phyloP scores from a whole-genome alignment of 2,113 vertebrate species.

The Coracopsis vasa region DNA sequence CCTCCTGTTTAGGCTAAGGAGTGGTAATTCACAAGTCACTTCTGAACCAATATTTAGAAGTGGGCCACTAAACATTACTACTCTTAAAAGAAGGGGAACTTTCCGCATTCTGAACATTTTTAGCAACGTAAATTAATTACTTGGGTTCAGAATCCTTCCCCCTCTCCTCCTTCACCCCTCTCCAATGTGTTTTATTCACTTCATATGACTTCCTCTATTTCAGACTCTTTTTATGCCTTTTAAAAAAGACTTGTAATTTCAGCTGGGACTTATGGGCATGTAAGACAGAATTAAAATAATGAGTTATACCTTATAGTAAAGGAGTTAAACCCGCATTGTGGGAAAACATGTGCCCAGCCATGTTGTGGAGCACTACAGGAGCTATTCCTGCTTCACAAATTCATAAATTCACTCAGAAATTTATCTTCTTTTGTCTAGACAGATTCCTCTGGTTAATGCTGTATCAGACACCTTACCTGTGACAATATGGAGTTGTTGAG shows the following conservation, averaged over 20 bases:
- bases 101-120: not conserved
- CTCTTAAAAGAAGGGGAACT: not conserved
- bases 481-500: not conserved
- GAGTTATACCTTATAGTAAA: not conserved
- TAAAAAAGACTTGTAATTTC: not conserved
- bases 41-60: not conserved
- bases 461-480: not conserved
- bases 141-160: not conserved
- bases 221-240: not conserved
- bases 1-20: not conserved
- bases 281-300: not conserved
- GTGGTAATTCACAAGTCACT: not conserved
- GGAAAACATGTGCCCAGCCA: accelerated
- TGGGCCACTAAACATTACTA: not conserved
- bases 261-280: not conserved
- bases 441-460: not conserved
- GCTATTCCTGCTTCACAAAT: not conserved
- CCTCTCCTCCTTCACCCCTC: not conserved
- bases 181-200: not conserved
- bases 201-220: not conserved
- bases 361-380: not conserved
- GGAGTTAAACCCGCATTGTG: not conserved
- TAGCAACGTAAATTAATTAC: not conserved
- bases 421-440: not conserved
- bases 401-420: not conserved